phyloP scores from a whole-genome alignment of 2,797 vertebrate species.

The Anguilla marmorata region DNA sequence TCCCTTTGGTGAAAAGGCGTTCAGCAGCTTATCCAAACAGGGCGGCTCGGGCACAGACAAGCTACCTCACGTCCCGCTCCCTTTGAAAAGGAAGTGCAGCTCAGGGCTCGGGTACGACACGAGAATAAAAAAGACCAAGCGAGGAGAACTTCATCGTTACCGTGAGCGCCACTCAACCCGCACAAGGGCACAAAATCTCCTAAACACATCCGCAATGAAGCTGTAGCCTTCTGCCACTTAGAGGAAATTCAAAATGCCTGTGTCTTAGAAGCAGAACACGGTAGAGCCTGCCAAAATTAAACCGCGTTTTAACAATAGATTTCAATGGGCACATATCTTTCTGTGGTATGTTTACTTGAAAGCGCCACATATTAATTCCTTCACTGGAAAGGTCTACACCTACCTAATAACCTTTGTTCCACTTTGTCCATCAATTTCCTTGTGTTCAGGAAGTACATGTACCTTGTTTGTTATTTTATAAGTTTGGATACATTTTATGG shows the following conservation, averaged over 20 bases:
- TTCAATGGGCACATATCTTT: not conserved
- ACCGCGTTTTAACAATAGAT: not conserved
- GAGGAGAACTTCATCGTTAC: not conserved
- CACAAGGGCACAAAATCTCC: not conserved
- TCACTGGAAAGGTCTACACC: not conserved
- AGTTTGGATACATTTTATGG: not conserved
- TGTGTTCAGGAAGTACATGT: not conserved
- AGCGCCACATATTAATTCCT: not conserved
- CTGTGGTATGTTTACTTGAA: not conserved
- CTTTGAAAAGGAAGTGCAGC: not conserved
- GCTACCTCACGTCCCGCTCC: not conserved
- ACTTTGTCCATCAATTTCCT: not conserved
- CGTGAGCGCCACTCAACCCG: not conserved
- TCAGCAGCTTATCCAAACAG: conserved; percentile 7
- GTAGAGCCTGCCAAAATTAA: not conserved
- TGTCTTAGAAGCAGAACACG: not conserved
- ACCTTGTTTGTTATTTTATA: not conserved
- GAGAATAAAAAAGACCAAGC: not conserved
- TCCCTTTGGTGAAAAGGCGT: conserved; percentile 4
- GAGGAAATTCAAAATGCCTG: not conserved
- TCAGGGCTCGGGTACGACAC: not conserved
- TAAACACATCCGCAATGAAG: not conserved
- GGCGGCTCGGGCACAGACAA: conserved; percentile 1
- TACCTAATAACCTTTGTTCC: not conserved
- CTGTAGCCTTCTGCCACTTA: not conserved